These are phyloP conservation scores for Drosophila bipectinata DNA, from an alignment of 1,140 invertebrate species.

Conservation along the genomic window DNA sequence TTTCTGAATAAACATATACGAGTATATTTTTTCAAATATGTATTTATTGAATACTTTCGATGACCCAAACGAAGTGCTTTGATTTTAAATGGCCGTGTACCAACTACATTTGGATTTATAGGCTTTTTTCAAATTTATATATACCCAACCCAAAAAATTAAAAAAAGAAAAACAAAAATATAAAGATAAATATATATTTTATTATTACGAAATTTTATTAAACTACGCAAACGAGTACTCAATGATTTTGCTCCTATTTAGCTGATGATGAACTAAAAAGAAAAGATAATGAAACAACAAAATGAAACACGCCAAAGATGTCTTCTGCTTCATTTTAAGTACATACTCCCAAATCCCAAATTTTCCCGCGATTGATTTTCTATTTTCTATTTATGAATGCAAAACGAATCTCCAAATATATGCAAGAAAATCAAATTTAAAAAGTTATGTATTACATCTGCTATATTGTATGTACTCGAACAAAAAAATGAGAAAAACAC, in stretches of 20 bases:
- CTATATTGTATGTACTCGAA: constrained; percentile 79
- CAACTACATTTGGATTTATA: constrained; percentile 69
- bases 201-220: constrained; percentile 78
- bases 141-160: constrained; percentile 36
- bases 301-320: constrained; percentile 77
- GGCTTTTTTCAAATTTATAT: constrained; percentile 81
- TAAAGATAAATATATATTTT: constrained; percentile 70
- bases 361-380: not conserved
- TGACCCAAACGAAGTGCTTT: constrained; percentile 64
- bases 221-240: constrained; percentile 77
- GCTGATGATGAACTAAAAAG: constrained; percentile 53
- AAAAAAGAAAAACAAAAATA: constrained; percentile 36
- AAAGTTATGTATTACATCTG: constrained; percentile 80
- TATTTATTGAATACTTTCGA: constrained; percentile 33
- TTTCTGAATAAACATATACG: constrained; percentile 30
- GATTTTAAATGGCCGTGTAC: constrained; percentile 60
- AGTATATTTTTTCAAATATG: constrained; percentile 25
- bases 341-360: constrained; percentile 42
- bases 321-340: constrained; percentile 81
- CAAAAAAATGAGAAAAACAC: constrained; percentile 43
- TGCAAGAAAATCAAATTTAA: constrained; percentile 74
- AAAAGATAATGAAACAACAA: constrained; percentile 26
- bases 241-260: constrained; percentile 79
- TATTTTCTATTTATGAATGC: constrained; percentile 65
- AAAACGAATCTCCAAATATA: constrained; percentile 58